Evolutionary conservation across 2,113 vertebrate species (phyloP), one percentile per base, ranked within the genome.

Genomic region (Corythornis madagascariensis): DNA sequence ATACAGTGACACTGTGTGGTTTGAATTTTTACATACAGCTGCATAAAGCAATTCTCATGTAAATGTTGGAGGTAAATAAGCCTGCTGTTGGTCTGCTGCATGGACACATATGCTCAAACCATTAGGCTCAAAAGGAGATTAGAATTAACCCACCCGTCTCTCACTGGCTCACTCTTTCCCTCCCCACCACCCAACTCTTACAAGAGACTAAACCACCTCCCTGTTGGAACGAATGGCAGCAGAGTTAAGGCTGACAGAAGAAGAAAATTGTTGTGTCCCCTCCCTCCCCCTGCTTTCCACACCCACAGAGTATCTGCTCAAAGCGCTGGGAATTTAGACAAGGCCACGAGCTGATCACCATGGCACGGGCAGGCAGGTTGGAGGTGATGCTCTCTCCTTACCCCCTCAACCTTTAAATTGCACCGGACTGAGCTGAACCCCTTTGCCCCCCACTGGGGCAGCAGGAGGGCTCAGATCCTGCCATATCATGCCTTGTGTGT

Each of bases 1-100:
- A 93, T 95, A 93, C 93, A 96, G 97, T 94, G 96, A 97, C 95
- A 94, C 88, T 90, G 86, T 95, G 93, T 28, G 88, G 96, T 94
- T 96, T 96, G 96, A 94, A 97, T 97, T 97, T 97, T 97, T 98
- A 98, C 97, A 98, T 97, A 97, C 97, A 98, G 97, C 97, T 97
- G 97, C 96, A 94, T 97, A 97, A 96, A 97, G 97, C 96, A 95
- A 97, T 98, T 97, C 96, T 97, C 94, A 97, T 97, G 97, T 97
- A 97, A 97, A 98, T 97, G 90, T 91, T 92, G 95, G 97, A 97
- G 96, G 97, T 97, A 96, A 95, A 97, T 92, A 96, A 95, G 96
- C 96, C 95, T 82, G 89, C 95, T 92, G 92, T 97, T 94, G 95
- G 91, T 95, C 97, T 97, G 89, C 94, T 95, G 95, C 96, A 21